phyloP scores from a whole-genome alignment of 2,888 invertebrate species.

The Rhodophaea formosa region DNA sequence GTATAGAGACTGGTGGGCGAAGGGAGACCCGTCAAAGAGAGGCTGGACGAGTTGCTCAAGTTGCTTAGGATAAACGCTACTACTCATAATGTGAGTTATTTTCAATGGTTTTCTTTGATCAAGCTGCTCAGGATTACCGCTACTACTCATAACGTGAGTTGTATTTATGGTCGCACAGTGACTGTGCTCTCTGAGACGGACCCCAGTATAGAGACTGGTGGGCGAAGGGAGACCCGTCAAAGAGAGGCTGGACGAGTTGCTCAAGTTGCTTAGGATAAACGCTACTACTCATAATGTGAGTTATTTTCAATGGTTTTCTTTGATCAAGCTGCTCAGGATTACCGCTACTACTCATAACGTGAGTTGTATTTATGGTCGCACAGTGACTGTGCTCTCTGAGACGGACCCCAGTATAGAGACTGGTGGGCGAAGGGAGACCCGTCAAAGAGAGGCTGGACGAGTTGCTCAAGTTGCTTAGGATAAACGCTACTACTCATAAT shows the following conservation, averaged over 20 bases:
- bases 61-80: constrained; percentile 93
- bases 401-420: constrained; percentile 31
- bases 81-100: too few species aligned
- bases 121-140: constrained; percentile 93
- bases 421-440: constrained; percentile 54
- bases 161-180: constrained; percentile 33
- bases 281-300: too few species aligned
- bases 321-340: constrained; percentile 92
- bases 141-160: constrained; percentile 84
- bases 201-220: constrained; percentile 35
- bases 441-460: constrained; percentile 79
- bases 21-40: constrained; percentile 61
- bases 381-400: constrained; percentile 36
- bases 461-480: constrained; percentile 91
- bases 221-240: constrained; percentile 58
- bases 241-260: constrained; percentile 83
- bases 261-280: constrained; percentile 92
- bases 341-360: constrained; percentile 89
- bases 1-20: constrained; percentile 41
- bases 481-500: constrained; percentile 92
- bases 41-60: constrained; percentile 87
- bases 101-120: too few species aligned
- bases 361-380: constrained; percentile 35
- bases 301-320: too few species aligned
- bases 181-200: constrained; percentile 30